Percentiles rank a stretch among this genome's conserved stretches.
These are phyloP conservation scores for Tiaroga cobitis DNA, from an alignment of 2,797 vertebrate species.

Conservation along the genomic window DNA sequence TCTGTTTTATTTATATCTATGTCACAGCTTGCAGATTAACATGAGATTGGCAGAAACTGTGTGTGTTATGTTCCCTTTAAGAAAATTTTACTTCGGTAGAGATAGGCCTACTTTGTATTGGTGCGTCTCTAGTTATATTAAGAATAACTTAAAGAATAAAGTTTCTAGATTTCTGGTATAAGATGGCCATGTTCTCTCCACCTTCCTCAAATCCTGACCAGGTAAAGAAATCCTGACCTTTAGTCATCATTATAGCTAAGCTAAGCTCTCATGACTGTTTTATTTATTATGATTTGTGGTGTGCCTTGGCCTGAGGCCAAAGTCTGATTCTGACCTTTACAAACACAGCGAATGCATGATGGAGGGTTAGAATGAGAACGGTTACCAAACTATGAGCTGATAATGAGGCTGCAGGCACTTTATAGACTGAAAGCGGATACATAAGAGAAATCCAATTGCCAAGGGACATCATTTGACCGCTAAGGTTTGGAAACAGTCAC, in stretches of 20 bases:
- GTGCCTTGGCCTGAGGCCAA: background rate
- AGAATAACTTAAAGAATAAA: background rate
- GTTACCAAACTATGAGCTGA: slow-evolving; percentile 2
- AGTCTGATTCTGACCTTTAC: slow-evolving; percentile 35
- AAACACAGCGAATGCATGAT: background rate
- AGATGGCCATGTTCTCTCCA: background rate
- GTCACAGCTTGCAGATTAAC: too few relatives aligned
- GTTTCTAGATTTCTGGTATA: background rate
- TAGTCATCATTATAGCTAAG: slow-evolving; percentile 33
- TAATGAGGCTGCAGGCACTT: slow-evolving; percentile 29
- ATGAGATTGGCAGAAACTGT: too few relatives aligned
- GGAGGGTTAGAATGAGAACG: background rate
- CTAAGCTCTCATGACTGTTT: slow-evolving; percentile 20
- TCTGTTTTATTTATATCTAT: too few relatives aligned
- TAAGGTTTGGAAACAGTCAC: background rate
- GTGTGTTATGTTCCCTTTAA: background rate
- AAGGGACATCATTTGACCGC: background rate
- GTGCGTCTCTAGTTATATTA: background rate
- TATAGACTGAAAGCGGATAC: slow-evolving; percentile 28
- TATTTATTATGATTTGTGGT: slow-evolving; percentile 42
- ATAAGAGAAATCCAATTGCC: slow-evolving; percentile 2
- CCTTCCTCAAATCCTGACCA: slow-evolving; percentile 22
- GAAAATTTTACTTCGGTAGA: background rate
- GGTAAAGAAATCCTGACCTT: slow-evolving; percentile 21
- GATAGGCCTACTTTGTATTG: background rate